Conservation (phyloP, 2,797 vertebrate genomes). For the Ctenopoma multispine region DNA sequence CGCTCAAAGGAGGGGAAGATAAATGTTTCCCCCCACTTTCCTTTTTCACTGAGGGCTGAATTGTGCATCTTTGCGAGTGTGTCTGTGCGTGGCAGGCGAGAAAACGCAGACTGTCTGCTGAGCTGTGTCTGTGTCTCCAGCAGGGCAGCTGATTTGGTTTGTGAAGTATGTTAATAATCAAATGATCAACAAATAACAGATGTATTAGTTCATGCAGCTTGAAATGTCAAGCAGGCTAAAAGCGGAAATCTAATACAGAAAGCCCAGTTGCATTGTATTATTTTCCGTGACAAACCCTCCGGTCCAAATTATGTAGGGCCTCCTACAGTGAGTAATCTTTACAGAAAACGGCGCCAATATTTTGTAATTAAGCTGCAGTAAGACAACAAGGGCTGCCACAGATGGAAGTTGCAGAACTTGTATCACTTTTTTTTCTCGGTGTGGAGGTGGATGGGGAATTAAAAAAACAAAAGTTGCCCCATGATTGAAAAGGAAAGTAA, state of each 20-base stretch:
- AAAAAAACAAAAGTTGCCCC: conserved; percentile 63
- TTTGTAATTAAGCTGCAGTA: conserved; percentile 88
- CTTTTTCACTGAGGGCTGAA: conserved; percentile 75
- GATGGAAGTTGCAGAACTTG: conserved; percentile 80
- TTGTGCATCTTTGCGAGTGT: conserved; percentile 62
- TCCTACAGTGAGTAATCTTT: conserved; percentile 90
- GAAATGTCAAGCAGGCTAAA: conserved; percentile 91
- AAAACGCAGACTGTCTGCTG: conserved; percentile 74
- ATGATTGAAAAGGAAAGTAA: conserved; percentile 87
- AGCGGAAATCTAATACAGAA: conserved; percentile 89
- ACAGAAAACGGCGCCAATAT: conserved; percentile 85
- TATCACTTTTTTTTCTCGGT: conserved; percentile 68
- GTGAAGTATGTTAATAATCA: conserved; percentile 92
- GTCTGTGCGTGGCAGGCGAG: conserved; percentile 56
- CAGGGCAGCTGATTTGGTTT: conserved; percentile 88
- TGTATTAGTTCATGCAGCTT: conserved; percentile 91
- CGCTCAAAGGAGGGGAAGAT: conserved; percentile 74
- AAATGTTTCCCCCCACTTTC: conserved; percentile 70
- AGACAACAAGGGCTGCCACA: conserved; percentile 75
- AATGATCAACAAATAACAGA: conserved; percentile 92
- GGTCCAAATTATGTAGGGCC: conserved; percentile 88
- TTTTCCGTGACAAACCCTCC: conserved; percentile 88
- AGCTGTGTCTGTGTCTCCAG: conserved; percentile 82
- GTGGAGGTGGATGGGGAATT: conserved; percentile 74
- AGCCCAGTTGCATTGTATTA: conserved; percentile 88